Evolutionary conservation across 2,888 invertebrate genomes (phyloP).

Genomic region (Nephrotoma guestfalica): DNA sequence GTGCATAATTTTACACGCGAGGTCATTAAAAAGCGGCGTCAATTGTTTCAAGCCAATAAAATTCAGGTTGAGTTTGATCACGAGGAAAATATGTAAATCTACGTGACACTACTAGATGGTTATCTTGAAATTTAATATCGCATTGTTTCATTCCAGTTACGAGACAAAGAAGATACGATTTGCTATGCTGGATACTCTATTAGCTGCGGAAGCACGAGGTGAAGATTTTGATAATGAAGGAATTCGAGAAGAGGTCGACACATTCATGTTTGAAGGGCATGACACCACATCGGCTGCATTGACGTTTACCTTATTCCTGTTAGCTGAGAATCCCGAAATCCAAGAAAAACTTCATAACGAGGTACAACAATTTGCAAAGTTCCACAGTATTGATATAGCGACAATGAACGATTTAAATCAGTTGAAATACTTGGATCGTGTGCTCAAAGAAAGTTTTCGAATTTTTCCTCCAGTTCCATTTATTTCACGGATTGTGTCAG

Average conservation of each 20-base stretch:
- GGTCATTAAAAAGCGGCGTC: slow-evolving; percentile 31
- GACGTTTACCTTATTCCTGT: slow-evolving; percentile 34
- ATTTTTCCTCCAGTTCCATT: slow-evolving; percentile 40
- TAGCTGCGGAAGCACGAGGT: slow-evolving; percentile 34
- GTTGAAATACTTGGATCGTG: slow-evolving; percentile 36
- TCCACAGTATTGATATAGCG: slow-evolving; percentile 10
- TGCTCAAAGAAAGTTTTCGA: slow-evolving; percentile 39
- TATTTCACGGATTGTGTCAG: slow-evolving; percentile 26
- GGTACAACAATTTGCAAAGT: slow-evolving; percentile 15
- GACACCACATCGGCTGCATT: slow-evolving; percentile 41
- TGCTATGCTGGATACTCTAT: slow-evolving; percentile 41
- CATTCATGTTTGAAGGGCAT: slow-evolving; percentile 45
- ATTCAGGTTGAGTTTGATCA: slow-evolving; percentile 14
- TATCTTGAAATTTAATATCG: too few species aligned
- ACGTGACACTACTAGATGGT: not conserved
- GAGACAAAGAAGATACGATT: slow-evolving; percentile 25
- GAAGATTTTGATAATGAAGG: slow-evolving; percentile 35
- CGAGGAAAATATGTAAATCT: slow-evolving; percentile 14
- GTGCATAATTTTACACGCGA: slow-evolving; percentile 31
- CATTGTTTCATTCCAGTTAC: not conserved
- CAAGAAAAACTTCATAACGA: slow-evolving; percentile 37
- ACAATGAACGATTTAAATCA: slow-evolving; percentile 22
- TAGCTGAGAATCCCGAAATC: slow-evolving; percentile 35
- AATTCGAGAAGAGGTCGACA: slow-evolving; percentile 38
- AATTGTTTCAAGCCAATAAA: slow-evolving; percentile 14